These are phyloP conservation scores for Schizaphis graminum DNA, from an alignment of 2,888 invertebrate genomes.

Conservation along the genomic window DNA sequence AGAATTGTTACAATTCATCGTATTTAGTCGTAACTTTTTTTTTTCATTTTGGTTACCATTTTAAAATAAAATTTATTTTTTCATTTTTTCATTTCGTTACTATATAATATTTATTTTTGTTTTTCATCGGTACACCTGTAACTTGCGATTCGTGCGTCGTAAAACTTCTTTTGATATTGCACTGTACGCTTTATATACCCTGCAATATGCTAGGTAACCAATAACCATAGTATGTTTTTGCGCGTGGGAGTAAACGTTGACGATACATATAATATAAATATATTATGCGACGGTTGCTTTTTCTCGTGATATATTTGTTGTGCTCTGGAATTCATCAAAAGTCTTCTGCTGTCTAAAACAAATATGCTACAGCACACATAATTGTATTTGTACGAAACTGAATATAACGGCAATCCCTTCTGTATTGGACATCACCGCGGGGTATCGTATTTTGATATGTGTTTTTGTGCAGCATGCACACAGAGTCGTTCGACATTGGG, in stretches of 20 bases:
- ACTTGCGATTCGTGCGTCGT: not conserved
- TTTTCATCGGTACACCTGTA: not conserved
- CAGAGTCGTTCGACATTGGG: not conserved
- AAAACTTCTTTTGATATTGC: conserved; percentile 34
- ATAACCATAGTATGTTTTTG: not conserved
- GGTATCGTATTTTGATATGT: conserved; percentile 37
- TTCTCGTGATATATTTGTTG: conserved; percentile 2
- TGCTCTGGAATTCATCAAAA: conserved; percentile 35
- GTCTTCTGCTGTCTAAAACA: conserved; percentile 27
- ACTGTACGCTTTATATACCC: not conserved
- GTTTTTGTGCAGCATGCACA: not conserved
- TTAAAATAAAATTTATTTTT: not conserved
- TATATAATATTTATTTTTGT: not conserved
- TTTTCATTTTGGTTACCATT: not conserved
- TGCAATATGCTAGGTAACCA: not conserved
- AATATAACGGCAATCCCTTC: conserved; percentile 21
- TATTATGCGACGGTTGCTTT: not conserved
- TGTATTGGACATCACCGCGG: conserved; percentile 32
- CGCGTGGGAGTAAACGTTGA: not conserved
- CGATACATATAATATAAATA: not conserved
- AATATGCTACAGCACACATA: conserved; percentile 17
- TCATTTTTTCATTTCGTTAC: not conserved
- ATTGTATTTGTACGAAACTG: conserved; percentile 45
- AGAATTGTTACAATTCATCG: not conserved
- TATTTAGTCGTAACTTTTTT: not conserved